Base-by-base conservation (phyloP, 2,888 invertebrate genomes). In the Cosmia pyralina region DNA sequence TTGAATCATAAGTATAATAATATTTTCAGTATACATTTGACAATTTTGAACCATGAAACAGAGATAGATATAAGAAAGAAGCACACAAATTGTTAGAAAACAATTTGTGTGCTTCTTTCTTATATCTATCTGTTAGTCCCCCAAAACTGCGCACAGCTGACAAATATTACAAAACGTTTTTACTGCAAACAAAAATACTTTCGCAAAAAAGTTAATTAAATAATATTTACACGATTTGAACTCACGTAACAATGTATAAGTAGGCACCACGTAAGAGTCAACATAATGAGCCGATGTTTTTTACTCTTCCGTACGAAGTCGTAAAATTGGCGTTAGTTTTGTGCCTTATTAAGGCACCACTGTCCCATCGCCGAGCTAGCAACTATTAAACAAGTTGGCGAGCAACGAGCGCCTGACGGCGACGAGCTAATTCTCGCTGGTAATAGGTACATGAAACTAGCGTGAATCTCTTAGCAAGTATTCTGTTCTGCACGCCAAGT, bases 171-270 rank as follows among this genome's bases (percentile, higher is more conserved):
- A 71, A 52, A 46, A 52, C 11, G 34, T 62, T 46, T 52, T 52
- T 48, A 50, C 6, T 62, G 13, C n/a, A 41, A 72, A 52, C 38
- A 44, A 60, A 80, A 65, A 52, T 34, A 75, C 65, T 57, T 66
- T 34, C 55, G 22, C 8, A 53, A 68, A 81, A 53, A 67, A 63
- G 28, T 52, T 68, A 68, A 19, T 19, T 50, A 77, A 8, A 67
- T 68, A 81, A 64, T 77, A 48, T 69, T 67, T 53, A 52, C 52
- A 17, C 34, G 65, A 41, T 76, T 62, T 19, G 8, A 34, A 38
- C 4, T 38, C 48, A 58, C 60, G 65, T 78, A 77, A 82, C 50
- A 60, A 77, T 65, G 38, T 64, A 76, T 76, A 68, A 66, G 64
- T 77, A 59, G 44, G 46, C 34, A 53, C 38, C 8, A 53, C 22